A percentile compares a stretch with the other conserved stretches of the same genome.
Evolutionary conservation across 2,888 invertebrate genomes (phyloP).

Genomic region (Synanthedon myopaeformis): DNA sequence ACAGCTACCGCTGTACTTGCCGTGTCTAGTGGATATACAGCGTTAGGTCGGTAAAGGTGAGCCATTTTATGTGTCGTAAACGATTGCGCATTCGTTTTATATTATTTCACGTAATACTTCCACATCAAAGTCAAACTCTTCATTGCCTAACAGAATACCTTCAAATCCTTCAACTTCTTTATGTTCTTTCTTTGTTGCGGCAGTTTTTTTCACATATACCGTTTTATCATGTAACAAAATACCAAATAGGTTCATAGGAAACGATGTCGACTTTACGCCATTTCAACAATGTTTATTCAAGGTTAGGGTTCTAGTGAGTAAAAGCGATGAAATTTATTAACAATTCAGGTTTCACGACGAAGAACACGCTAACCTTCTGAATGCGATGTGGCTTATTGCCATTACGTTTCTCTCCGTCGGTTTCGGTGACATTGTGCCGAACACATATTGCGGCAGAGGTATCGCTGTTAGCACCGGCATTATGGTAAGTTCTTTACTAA

Average conservation of each 20-base stretch:
- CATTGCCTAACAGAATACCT: slow-evolving; percentile 21
- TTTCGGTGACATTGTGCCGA: slow-evolving; percentile 99
- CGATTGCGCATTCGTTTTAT: slow-evolving; percentile 31
- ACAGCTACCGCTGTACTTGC: slow-evolving; percentile 26
- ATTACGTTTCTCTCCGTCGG: slow-evolving; percentile 99
- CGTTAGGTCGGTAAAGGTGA: slow-evolving; percentile 61
- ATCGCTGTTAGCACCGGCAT: slow-evolving; percentile 99
- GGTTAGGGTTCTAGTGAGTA: slow-evolving; percentile 31
- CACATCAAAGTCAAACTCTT: slow-evolving; percentile 70
- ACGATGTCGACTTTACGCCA: background rate
- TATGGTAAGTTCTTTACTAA: slow-evolving; percentile 85
- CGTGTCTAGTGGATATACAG: slow-evolving; percentile 32
- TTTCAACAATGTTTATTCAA: slow-evolving; percentile 2
- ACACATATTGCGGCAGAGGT: slow-evolving; percentile 99
- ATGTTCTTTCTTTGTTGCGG: slow-evolving; percentile 28
- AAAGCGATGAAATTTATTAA: slow-evolving; percentile 59
- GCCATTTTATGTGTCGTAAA: slow-evolving; percentile 65
- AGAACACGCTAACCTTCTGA: slow-evolving; percentile 98
- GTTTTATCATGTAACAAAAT: too few relatives aligned
- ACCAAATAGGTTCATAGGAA: too few relatives aligned
- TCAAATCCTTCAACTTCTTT: slow-evolving; percentile 23
- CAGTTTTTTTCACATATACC: background rate
- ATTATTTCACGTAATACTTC: slow-evolving; percentile 20
- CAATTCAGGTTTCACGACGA: slow-evolving; percentile 94
- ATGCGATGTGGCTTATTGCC: slow-evolving; percentile 99